Evolutionary conservation across 2,888 invertebrate genomes (phyloP).

Genomic region (Parascotia fuliginaria): DNA sequence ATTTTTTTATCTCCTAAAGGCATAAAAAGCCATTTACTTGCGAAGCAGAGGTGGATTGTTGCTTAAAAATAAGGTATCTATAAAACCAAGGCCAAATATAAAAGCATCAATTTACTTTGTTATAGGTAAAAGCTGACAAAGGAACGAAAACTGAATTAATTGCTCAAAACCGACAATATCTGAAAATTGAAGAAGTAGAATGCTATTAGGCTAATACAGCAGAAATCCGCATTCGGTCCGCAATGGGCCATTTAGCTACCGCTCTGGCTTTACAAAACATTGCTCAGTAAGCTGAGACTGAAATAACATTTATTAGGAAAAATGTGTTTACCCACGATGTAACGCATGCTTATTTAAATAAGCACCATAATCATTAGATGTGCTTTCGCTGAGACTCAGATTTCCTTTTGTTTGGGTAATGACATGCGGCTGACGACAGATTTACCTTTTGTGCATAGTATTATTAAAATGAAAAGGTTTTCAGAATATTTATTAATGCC

Average conservation of each 20-base stretch:
- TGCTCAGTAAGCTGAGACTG: constrained; percentile 62
- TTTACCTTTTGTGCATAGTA: constrained; percentile 15
- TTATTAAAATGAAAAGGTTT: too few relatives aligned
- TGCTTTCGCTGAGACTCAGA: constrained; percentile 22
- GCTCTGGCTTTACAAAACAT: constrained; percentile 79
- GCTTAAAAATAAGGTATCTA: not conserved
- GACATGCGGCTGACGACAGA: constrained; percentile 20
- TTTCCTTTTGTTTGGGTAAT: constrained; percentile 30
- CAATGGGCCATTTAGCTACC: constrained; percentile 75
- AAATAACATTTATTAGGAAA: constrained; percentile 79
- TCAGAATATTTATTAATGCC: constrained; percentile 6
- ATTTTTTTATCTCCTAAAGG: too few relatives aligned
- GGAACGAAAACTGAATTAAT: constrained; percentile 55
- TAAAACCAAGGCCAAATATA: not conserved
- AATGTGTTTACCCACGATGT: constrained; percentile 65
- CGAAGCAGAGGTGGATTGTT: not conserved
- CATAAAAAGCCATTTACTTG: too few relatives aligned
- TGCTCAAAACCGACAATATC: constrained; percentile 60
- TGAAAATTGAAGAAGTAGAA: constrained; percentile 73
- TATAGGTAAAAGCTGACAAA: constrained; percentile 36
- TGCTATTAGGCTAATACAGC: constrained; percentile 75
- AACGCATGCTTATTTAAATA: constrained; percentile 56
- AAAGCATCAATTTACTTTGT: constrained; percentile 3
- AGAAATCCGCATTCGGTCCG: constrained; percentile 70
- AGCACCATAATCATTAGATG: constrained; percentile 25